These are phyloP conservation scores for Orthonyx spaldingii DNA, from an alignment of 2,113 vertebrate species.

Conservation along the genomic window DNA sequence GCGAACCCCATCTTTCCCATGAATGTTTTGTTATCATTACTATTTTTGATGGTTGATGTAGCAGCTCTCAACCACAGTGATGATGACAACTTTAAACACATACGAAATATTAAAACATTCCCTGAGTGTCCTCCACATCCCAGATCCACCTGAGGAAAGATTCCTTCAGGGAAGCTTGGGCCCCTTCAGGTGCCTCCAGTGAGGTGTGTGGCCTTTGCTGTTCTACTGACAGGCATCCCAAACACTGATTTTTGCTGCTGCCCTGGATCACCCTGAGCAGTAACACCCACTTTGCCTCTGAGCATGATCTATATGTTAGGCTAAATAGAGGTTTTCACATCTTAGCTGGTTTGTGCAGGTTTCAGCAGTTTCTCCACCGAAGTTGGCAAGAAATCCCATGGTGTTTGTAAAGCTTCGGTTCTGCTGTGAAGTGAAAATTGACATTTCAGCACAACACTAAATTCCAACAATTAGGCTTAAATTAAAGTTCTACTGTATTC, in stretches of 20 bases:
- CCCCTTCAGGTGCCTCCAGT: background rate
- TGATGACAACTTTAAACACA: background rate
- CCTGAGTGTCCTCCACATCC: background rate
- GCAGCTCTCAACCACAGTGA: accelerated
- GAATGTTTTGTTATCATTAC: background rate
- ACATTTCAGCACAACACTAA: conserved; percentile 18
- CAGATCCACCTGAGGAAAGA: background rate
- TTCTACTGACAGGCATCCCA: background rate
- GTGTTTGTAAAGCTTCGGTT: conserved; percentile 2
- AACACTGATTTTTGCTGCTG: background rate
- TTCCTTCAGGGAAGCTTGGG: background rate
- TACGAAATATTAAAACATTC: background rate
- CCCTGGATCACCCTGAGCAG: background rate
- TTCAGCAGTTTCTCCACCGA: conserved; percentile 11
- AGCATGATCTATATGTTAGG: background rate
- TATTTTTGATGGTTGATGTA: background rate
- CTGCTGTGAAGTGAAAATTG: conserved; percentile 3
- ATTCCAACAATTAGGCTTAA: conserved; percentile 30
- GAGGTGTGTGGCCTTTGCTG: background rate
- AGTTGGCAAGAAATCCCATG: background rate
- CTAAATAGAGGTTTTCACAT: background rate
- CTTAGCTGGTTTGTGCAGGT: background rate
- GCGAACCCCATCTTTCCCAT: background rate
- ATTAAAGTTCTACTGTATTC: conserved; percentile 12
- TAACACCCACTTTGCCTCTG: background rate